Evolutionary conservation across 2,888 invertebrate species (phyloP).

Genomic region (Stenchaetothrips biformis): DNA sequence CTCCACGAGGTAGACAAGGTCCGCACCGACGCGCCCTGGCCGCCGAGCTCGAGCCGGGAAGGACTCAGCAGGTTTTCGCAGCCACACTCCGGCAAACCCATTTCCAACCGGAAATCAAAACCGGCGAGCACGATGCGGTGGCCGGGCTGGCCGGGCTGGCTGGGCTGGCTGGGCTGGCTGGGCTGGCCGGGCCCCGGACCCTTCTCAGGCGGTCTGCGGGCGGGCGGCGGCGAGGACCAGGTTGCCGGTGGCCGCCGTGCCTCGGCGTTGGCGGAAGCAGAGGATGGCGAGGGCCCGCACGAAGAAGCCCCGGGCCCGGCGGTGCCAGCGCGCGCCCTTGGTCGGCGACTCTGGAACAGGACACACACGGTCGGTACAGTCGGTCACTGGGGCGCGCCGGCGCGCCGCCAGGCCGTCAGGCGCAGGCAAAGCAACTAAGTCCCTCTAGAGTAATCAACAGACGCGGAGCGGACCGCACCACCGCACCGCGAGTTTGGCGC

Average conservation of each 20-base stretch:
- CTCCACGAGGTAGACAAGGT: too few species aligned
- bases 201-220: background rate
- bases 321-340: constrained; percentile 2
- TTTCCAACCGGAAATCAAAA: too few species aligned
- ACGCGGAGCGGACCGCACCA: too few species aligned
- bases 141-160: background rate
- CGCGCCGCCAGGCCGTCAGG: background rate
- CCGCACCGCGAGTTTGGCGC: too few species aligned
- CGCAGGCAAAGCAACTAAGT: background rate
- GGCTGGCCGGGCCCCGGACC: background rate
- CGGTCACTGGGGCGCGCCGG: background rate
- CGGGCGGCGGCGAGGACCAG: background rate
- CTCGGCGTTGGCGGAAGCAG: background rate
- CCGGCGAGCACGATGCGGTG: background rate
- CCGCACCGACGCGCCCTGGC: too few species aligned
- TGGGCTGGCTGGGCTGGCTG: background rate
- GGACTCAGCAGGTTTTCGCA: too few species aligned
- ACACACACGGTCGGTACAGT: too few species aligned
- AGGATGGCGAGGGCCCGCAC: constrained; percentile 13
- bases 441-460: too few species aligned
- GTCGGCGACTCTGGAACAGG: background rate
- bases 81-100: too few species aligned
- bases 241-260: background rate
- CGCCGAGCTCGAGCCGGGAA: too few species aligned
- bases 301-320: constrained; percentile 15